phyloP scores from a whole-genome alignment of 2,113 vertebrate species.

The Semnopithecus entellus region DNA sequence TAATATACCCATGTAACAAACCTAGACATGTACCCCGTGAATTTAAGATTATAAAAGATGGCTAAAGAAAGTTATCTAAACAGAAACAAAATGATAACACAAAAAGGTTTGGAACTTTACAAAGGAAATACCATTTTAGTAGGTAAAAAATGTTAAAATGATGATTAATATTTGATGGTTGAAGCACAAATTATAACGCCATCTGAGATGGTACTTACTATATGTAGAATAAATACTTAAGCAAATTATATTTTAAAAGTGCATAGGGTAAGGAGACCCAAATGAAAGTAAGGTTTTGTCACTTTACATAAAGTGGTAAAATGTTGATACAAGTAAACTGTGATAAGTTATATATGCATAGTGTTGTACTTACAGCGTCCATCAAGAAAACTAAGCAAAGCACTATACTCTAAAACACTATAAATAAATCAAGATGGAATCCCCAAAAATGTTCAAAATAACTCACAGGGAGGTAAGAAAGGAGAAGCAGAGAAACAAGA shows the following conservation, averaged over 20 bases:
- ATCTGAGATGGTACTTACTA: neutral
- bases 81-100: neutral
- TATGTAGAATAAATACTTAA: neutral
- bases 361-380: neutral
- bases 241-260: neutral
- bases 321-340: neutral
- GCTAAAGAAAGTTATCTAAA: neutral
- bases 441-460: neutral
- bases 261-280: neutral
- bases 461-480: neutral
- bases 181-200: neutral
- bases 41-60: no score
- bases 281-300: neutral
- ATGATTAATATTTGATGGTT: neutral
- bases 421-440: neutral
- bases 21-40: no score
- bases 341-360: neutral
- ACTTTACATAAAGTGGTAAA: neutral
- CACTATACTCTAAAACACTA: neutral
- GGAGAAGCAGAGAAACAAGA: neutral
- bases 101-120: neutral
- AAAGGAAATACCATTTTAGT: neutral
- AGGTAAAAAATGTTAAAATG: neutral
- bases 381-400: neutral
- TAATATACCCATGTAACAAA: no score